Base-by-base conservation (phyloP, 2,888 invertebrate genomes). In the Chrysolina oricalcia region DNA sequence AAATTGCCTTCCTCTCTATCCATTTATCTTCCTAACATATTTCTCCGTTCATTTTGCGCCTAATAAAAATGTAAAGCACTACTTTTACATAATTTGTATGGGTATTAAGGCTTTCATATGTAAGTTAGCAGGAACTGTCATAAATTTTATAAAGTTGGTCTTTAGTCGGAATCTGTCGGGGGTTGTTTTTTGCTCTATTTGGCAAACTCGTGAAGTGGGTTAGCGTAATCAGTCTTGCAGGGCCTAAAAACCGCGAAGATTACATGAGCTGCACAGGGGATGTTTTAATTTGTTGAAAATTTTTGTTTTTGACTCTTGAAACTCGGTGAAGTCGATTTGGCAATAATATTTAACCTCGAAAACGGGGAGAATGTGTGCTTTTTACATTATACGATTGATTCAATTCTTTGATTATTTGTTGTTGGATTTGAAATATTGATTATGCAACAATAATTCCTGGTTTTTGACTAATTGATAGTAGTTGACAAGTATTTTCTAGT, bases 11-110 rank as follows among this genome's bases (percentile, higher is more conserved):
- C 84, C 85, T 84, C 83, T 80, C 81, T 83, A 81, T 82, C 84
- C 86, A 87, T 88, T 86, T 87, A 87, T 87, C 86, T 86, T 85
- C 81, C 78, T 79, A 82, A 82, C 83, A 82, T 84, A 83, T 84
- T 84, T 82, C 83, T 83, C 82, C 75, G 74, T 81, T 81, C 85
- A 83, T 84, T 86, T 84, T 80, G 78, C 75, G 83, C 84, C 86
- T 87, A 86, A 88, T 88, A 87, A 87, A 87, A 87, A 87, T 87
- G 87, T 87, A 87, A 87, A 87, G 86, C 86, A 85, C 86, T 85
- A 82, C 85, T 85, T 87, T 85, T 87, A 85, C 86, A 86, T 87
- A 86, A 87, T 87, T 86, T 87, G 86, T 85, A 85, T 83, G 83
- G 82, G 84, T 83, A 86, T 86, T 85, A 86, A 81, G 82, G 82